Base-by-base conservation (phyloP, 2,113 vertebrate genomes). In the Melanocharis versteri region DNA sequence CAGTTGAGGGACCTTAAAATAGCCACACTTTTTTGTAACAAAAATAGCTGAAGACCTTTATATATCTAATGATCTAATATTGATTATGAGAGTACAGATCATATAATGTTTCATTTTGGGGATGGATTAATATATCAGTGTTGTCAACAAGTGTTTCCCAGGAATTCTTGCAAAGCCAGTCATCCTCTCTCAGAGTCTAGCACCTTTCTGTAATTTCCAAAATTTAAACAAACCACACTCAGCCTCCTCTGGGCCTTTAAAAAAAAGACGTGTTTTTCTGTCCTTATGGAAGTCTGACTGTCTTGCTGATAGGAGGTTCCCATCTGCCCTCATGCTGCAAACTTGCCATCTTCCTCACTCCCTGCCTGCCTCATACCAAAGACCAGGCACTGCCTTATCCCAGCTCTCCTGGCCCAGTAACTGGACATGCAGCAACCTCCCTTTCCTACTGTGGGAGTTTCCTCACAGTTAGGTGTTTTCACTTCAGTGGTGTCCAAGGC, bases 241-340 rank as follows among this genome's bases (percentile, higher is more conserved):
- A 8, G 1, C 6, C 10, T 13, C 9, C 24, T 54, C 33, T 26
- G 13, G 3, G 5, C 12, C 13, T 68, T 68, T n/a, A 50, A 30
- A 68, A 75, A 75, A 69, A 70, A 44, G 5, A 7, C 0, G 0
- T n/a, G 8, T 15, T 57, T 71, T 93, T 47, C 13, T 22, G 7
- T 33, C 13, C 18, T 58, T 53, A 76, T 8, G 0, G 28, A 85
- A 62, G 6, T 42, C 44, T 53, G 22, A 10, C 12, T 51, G 2
- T 42, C 17, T 20, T 51, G 5, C 4, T 45, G 17, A 39, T 37
- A 39, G n/a, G 16, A 64, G 13, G 7, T 13, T 92, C 23, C 48
- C 27, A 13, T 31, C 11, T 21, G 33, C 7, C 14, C 31, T 65
- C 0, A 0, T 39, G 18, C 23, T 39, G 30, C 12, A 64, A 39